Conservation (phyloP, 2,797 vertebrate genomes). For the Clamator glandarius region DNA sequence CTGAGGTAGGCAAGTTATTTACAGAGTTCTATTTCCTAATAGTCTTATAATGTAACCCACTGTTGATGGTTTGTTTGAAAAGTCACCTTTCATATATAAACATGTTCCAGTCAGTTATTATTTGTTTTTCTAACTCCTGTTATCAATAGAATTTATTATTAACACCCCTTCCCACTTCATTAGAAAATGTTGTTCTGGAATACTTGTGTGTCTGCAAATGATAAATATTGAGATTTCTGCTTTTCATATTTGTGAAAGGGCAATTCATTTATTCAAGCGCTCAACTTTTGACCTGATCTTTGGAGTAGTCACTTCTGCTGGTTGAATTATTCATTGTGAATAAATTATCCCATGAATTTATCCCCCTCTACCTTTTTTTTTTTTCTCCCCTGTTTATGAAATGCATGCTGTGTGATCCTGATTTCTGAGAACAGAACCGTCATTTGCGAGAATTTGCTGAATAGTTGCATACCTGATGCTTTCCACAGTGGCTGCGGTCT, state of each 20-base stretch:
- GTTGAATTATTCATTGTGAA: conserved; percentile 70
- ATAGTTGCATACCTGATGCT: conserved; percentile 6
- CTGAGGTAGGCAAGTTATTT: conserved; percentile 49
- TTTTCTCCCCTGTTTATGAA: not conserved
- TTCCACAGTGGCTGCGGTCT: accelerated
- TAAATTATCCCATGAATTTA: conserved; percentile 63
- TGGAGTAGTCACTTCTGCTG: conserved; percentile 69
- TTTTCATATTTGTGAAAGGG: conserved; percentile 71
- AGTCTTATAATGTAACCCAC: conserved; percentile 55
- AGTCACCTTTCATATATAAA: conserved; percentile 65
- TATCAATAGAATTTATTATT: conserved; percentile 74
- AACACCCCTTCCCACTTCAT: conserved; percentile 51
- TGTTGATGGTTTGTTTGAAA: conserved; percentile 69
- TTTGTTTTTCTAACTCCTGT: conserved; percentile 65
- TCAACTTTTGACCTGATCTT: conserved; percentile 71
- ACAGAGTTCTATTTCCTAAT: conserved; percentile 60
- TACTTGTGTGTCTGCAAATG: conserved; percentile 61
- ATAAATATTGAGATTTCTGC: conserved; percentile 73
- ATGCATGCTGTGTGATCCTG: conserved; percentile 27
- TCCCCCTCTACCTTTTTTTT: not conserved
- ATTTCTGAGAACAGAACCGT: conserved; percentile 58
- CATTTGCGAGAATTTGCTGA: conserved; percentile 15
- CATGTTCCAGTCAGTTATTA: conserved; percentile 60
- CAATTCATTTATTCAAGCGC: conserved; percentile 72
- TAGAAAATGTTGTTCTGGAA: conserved; percentile 70